phyloP scores from a whole-genome alignment of 2,888 invertebrate species.

The Nemoura dubitans region DNA sequence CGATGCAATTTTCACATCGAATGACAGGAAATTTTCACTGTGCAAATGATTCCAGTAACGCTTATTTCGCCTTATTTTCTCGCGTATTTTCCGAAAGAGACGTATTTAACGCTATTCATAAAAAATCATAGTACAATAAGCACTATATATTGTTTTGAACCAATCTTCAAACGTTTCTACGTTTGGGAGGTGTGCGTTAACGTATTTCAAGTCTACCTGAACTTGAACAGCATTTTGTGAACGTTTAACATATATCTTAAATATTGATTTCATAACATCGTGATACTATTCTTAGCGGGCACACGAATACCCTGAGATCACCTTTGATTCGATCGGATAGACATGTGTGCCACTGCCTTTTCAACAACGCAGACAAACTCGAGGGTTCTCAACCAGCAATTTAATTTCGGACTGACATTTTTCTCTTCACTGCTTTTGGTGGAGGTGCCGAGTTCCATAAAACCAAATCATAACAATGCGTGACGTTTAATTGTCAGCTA shows the following conservation, averaged over 20 bases:
- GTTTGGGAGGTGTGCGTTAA: too few species aligned
- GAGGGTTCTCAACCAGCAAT: background rate
- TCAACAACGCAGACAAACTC: background rate
- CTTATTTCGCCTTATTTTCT: too few species aligned
- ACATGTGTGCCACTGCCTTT: background rate
- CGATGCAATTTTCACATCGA: too few species aligned
- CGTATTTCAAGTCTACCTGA: background rate
- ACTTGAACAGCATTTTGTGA: background rate
- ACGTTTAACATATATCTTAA: slow-evolving; percentile 7
- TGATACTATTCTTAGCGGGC: background rate
- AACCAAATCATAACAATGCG: background rate
- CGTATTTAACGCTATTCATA: too few species aligned
- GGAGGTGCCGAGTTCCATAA: background rate
- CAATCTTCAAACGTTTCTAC: too few species aligned
- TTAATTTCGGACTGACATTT: background rate
- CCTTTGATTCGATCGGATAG: background rate
- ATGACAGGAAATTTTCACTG: too few species aligned
- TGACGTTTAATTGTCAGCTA: background rate
- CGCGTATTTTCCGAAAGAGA: too few species aligned
- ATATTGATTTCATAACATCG: slow-evolving; percentile 1
- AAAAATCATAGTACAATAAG: too few species aligned
- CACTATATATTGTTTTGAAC: too few species aligned
- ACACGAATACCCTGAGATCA: background rate
- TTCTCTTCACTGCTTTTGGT: background rate
- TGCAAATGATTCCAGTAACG: too few species aligned